Percentiles rank a stretch among this genome's conserved stretches.
phyloP scores from a whole-genome alignment of 2,113 vertebrate genomes.

The Psilopsiagon aymara region DNA sequence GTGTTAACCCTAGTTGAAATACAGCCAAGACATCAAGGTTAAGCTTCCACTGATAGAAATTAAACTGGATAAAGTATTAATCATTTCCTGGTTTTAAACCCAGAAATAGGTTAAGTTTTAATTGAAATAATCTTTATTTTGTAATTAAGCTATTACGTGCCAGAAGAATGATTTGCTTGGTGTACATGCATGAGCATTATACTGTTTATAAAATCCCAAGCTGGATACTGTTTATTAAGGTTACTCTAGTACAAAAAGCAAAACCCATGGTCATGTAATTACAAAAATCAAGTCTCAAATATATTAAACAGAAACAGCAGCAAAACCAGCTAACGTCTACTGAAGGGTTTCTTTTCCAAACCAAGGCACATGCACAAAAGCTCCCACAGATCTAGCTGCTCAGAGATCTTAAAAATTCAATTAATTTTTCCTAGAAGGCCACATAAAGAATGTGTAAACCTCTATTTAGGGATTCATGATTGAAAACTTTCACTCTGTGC shows the following conservation, averaged over 20 bases:
- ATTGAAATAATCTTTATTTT: constrained; percentile 40
- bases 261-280: neutral
- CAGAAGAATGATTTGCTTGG: neutral
- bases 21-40: constrained; percentile 33
- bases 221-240: neutral
- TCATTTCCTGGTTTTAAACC: constrained; percentile 51
- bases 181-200: rapidly evolving
- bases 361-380: neutral
- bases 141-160: neutral
- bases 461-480: rapidly evolving
- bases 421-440: neutral
- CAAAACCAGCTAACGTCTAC: neutral
- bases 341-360: neutral
- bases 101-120: constrained; percentile 25
- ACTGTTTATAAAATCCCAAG: neutral
- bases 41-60: constrained; percentile 43
- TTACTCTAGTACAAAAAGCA: neutral
- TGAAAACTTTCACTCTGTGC: neutral
- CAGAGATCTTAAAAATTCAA: neutral
- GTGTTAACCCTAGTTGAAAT: neutral
- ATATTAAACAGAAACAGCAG: neutral
- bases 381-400: neutral
- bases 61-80: constrained; percentile 44
- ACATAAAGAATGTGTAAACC: neutral
- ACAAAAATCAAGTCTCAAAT: neutral